Conservation (phyloP, 2,797 vertebrate species). For the Catharus ustulatus region DNA sequence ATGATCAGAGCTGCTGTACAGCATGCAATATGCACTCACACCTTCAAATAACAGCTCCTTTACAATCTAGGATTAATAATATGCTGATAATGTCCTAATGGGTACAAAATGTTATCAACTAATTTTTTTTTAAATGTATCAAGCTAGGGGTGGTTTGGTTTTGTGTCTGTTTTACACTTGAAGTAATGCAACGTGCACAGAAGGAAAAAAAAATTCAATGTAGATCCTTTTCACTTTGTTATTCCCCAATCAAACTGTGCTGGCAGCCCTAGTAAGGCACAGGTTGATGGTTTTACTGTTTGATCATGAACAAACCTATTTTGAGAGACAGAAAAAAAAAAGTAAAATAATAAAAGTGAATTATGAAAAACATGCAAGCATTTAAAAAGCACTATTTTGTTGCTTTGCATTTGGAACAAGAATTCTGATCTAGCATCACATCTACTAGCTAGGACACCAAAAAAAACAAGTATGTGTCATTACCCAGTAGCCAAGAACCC, state of each 20-base stretch:
- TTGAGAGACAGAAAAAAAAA: background rate
- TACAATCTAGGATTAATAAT: background rate
- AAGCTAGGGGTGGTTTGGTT: background rate
- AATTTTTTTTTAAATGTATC: background rate
- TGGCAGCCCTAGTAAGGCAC: background rate
- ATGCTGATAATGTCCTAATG: background rate
- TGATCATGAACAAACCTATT: background rate
- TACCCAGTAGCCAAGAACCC: background rate
- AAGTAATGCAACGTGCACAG: background rate
- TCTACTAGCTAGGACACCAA: background rate
- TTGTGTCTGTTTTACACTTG: background rate
- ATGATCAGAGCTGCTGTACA: background rate
- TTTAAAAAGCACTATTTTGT: background rate
- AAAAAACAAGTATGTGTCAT: rapidly evolving
- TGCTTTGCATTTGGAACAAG: background rate
- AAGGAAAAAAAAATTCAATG: background rate
- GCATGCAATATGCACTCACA: background rate
- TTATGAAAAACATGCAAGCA: background rate
- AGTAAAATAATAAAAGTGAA: background rate
- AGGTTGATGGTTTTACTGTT: background rate
- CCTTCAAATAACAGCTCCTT: background rate
- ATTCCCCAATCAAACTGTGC: background rate
- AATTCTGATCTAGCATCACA: background rate
- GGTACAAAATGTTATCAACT: background rate
- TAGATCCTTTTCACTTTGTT: background rate